Evolutionary conservation across 2,113 vertebrate species (phyloP).

Genomic region (Pseudopipra pipra): DNA sequence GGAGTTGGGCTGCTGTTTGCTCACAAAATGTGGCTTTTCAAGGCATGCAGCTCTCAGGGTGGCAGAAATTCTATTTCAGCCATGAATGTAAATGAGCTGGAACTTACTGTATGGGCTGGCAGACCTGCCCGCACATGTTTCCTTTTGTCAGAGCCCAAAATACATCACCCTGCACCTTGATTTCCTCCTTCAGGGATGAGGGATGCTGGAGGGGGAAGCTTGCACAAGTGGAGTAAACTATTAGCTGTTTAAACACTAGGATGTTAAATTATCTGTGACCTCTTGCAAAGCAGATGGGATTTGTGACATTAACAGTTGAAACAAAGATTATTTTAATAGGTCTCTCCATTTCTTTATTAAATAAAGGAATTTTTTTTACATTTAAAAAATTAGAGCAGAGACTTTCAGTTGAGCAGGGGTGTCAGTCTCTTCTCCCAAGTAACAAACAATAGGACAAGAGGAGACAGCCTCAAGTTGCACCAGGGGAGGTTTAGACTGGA

Average conservation of each 20-base stretch:
- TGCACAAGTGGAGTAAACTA: not conserved
- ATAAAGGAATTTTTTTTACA: not conserved
- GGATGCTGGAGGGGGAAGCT: not conserved
- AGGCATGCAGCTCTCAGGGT: not conserved
- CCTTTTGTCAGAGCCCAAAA: conserved; percentile 5
- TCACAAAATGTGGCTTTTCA: not conserved
- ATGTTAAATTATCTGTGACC: not conserved
- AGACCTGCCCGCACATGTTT: not conserved
- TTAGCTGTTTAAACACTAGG: not conserved
- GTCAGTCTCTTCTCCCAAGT: not conserved
- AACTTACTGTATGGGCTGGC: not conserved
- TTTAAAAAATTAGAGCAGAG: not conserved
- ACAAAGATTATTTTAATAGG: not conserved
- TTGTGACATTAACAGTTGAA: not conserved
- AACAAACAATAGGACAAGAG: not conserved
- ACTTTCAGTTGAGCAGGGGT: not conserved
- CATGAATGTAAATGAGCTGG: not conserved
- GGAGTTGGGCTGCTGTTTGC: not conserved
- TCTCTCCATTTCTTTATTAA: not conserved
- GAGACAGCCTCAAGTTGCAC: not conserved
- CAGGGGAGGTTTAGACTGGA: not conserved
- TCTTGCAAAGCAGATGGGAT: not conserved
- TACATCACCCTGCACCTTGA: not conserved
- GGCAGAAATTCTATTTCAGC: not conserved
- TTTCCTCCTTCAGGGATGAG: not conserved